phyloP scores from a whole-genome alignment of 2,888 invertebrate species.

The Drosophila macrospina region DNA sequence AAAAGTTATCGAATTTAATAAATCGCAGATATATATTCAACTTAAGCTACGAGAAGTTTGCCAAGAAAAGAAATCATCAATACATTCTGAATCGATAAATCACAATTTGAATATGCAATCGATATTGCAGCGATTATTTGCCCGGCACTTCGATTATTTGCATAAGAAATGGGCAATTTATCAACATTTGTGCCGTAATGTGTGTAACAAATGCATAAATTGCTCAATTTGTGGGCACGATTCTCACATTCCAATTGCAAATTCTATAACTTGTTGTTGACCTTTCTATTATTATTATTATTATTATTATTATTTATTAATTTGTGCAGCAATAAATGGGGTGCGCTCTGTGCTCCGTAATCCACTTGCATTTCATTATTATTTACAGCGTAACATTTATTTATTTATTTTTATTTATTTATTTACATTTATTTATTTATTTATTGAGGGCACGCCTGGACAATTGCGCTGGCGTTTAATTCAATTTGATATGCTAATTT shows the following conservation, averaged over 20 bases:
- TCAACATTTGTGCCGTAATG: constrained; percentile 2
- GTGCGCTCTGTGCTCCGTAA: constrained; percentile 33
- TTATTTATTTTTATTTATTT: constrained; percentile 63
- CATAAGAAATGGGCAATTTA: constrained; percentile 17
- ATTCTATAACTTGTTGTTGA: constrained; percentile 16
- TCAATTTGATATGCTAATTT: constrained; percentile 77
- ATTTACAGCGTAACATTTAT: constrained; percentile 56
- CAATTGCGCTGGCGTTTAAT: constrained; percentile 71
- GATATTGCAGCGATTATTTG: constrained; percentile 10
- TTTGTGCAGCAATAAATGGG: not conserved
- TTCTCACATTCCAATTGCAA: constrained; percentile 57
- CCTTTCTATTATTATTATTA: not conserved
- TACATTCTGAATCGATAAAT: not conserved
- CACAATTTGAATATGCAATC: not conserved
- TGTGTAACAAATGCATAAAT: constrained; percentile 11
- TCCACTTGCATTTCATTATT: constrained; percentile 37
- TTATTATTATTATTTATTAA: not conserved
- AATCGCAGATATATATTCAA: not conserved
- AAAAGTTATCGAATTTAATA: not conserved
- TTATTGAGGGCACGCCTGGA: constrained; percentile 62
- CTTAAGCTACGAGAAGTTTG: too few relatives aligned
- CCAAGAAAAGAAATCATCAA: too few relatives aligned
- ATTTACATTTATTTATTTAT: constrained; percentile 59
- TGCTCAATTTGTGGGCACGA: constrained; percentile 22
- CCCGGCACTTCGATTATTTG: not conserved